These are phyloP conservation scores for Alces alces DNA, from an alignment of 2,113 vertebrate genomes.

Conservation along the genomic window DNA sequence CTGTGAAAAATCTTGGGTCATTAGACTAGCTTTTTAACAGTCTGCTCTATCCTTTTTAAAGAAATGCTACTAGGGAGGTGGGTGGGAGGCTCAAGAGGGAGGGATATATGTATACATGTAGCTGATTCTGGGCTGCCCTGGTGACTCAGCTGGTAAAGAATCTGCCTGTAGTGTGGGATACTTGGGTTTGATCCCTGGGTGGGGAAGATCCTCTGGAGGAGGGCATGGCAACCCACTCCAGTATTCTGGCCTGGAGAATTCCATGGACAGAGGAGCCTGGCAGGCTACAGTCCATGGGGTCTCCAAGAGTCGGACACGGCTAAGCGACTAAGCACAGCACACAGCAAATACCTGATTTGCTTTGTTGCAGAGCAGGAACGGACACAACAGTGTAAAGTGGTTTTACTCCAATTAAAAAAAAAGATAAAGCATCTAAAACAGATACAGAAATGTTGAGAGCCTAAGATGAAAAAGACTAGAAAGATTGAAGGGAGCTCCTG, in stretches of 20 bases:
- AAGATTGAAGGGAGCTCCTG: neutral
- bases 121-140: neutral
- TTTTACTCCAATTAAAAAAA: neutral
- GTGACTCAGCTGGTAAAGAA: neutral
- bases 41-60: neutral
- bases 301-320: fast-evolving
- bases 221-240: neutral
- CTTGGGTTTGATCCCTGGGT: neutral
- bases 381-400: neutral
- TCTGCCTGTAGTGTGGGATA: neutral
- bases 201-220: neutral
- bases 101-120: neutral
- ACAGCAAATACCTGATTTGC: neutral
- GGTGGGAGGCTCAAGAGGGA: neutral
- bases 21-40: neutral
- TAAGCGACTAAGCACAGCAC: neutral
- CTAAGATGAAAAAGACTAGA: neutral
- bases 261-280: neutral
- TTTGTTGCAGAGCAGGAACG: neutral
- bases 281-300: fast-evolving
- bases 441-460: neutral
- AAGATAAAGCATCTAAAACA: neutral
- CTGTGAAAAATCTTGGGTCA: neutral
- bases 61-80: neutral
- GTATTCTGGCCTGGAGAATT: neutral